Evolutionary conservation across 2,888 invertebrate species (phyloP).

Genomic region (Scrobipalpa atriplicella): DNA sequence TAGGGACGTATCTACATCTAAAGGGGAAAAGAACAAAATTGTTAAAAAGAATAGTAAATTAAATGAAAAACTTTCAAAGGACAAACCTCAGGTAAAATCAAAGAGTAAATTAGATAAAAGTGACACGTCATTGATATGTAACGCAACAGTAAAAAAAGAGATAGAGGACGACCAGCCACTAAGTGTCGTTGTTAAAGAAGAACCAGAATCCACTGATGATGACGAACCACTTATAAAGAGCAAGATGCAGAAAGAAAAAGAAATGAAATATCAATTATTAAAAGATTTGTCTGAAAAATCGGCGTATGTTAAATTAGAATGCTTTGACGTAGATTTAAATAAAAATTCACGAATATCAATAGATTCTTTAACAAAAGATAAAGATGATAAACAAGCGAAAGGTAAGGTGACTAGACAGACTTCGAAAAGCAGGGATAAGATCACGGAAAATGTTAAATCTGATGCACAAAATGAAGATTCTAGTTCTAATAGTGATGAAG

Average conservation of each 20-base stretch:
- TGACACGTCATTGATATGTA: conserved; percentile 38
- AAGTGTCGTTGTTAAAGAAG: conserved; percentile 62
- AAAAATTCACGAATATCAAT: conserved; percentile 68
- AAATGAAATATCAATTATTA: conserved; percentile 68
- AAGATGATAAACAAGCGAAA: conserved; percentile 60
- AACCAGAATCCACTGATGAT: conserved; percentile 71
- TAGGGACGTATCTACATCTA: conserved; percentile 36
- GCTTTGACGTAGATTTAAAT: conserved; percentile 74
- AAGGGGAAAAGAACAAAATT: conserved; percentile 47
- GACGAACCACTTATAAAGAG: conserved; percentile 74
- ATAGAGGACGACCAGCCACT: conserved; percentile 47
- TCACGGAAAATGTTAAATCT: conserved; percentile 61
- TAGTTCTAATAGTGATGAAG: conserved; percentile 72
- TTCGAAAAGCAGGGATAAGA: conserved; percentile 62
- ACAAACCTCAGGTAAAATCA: conserved; percentile 46
- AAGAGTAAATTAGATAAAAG: conserved; percentile 53
- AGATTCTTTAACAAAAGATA: conserved; percentile 60
- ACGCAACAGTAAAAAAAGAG: conserved; percentile 49
- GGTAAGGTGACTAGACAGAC: conserved; percentile 55
- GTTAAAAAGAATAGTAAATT: conserved; percentile 54
- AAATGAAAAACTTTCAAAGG: conserved; percentile 50
- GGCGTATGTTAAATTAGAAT: conserved; percentile 75
- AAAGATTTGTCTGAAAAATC: conserved; percentile 77
- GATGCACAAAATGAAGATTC: conserved; percentile 59
- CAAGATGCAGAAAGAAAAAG: conserved; percentile 70